Base-by-base conservation (phyloP, 2,113 vertebrate species). In the Misgurnus anguillicaudatus region DNA sequence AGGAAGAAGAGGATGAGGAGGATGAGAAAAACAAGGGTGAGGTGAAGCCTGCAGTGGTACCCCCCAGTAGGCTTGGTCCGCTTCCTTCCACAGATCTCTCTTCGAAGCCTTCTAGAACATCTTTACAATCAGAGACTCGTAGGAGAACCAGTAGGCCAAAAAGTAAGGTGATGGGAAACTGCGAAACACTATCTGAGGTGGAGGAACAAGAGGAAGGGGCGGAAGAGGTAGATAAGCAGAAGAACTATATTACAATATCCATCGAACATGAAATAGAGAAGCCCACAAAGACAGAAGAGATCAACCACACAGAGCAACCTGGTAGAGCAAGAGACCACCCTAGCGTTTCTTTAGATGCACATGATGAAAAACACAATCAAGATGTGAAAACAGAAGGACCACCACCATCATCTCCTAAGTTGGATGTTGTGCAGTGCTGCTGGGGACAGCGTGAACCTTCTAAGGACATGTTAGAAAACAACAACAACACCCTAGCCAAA, bases 1-100 rank as follows among this genome's bases (percentile, higher is more conserved):
- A 96, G 80, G 95, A 96, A 39, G 95, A 95, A 0, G 95, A 95
- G 4, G 95, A 95, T 0, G 93, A 95, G 0, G 94, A 94, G 0
- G 93, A 94, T 0, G 93, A 92, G 0, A 93, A 92, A 71, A 83
- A 72, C 6, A 48, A 36, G 38, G 45, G 38, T 62, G 65, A 66
- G 38, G 55, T 0, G 9, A 55, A 76, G 14, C 13, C 38, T 31
- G n/a, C 17, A 17, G 17, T 31, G 21, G 63, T 38, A 24, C 60
- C 58, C 21, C 60, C 58, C 21, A 48, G 17, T 13, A 61, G 67
- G 53, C 19, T 41, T 3, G 57, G 8, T 60, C 19, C n/a, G 11
- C 55, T 48, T 24, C 48, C 55, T 57, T 36, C 39, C 4, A 4
- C 38, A 64, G 57, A 75, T 16, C 53, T 66, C 6, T 10, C 16